Conservation (phyloP, 2,797 vertebrate genomes). For the Macropus fuliginosus region DNA sequence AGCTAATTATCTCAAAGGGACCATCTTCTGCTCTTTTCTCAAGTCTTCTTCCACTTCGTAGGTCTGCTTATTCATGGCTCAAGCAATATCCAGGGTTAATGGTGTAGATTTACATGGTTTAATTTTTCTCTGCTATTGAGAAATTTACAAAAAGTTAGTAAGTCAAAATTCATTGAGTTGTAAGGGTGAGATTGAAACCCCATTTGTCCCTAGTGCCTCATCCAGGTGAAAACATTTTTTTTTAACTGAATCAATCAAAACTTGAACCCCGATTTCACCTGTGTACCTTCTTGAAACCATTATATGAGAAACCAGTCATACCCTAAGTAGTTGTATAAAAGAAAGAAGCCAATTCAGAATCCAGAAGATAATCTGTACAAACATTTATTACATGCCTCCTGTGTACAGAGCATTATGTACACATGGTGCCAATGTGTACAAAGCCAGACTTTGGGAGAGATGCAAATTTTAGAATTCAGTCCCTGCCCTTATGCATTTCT, state of each 20-base stretch:
- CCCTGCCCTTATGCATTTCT: background rate
- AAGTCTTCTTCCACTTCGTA: background rate
- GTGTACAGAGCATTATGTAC: background rate
- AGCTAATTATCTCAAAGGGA: background rate
- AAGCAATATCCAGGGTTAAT: background rate
- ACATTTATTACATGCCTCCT: background rate
- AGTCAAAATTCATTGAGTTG: background rate
- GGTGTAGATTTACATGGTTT: background rate
- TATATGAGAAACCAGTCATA: background rate
- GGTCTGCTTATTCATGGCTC: background rate
- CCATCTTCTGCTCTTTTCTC: background rate
- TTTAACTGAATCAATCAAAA: background rate
- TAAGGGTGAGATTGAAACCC: background rate
- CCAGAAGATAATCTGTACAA: background rate
- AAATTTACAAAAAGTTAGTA: background rate
- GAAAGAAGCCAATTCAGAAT: background rate
- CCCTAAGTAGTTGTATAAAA: background rate
- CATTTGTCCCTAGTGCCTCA: background rate
- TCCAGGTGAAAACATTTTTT: background rate
- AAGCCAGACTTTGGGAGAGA: background rate
- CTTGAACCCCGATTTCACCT: background rate
- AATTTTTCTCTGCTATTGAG: background rate
- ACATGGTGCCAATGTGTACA: background rate
- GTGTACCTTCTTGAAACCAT: background rate
- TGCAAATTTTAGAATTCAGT: background rate